Evolutionary conservation across 1,140 invertebrate genomes (phyloP).

Genomic region (Danaus melanippus): DNA sequence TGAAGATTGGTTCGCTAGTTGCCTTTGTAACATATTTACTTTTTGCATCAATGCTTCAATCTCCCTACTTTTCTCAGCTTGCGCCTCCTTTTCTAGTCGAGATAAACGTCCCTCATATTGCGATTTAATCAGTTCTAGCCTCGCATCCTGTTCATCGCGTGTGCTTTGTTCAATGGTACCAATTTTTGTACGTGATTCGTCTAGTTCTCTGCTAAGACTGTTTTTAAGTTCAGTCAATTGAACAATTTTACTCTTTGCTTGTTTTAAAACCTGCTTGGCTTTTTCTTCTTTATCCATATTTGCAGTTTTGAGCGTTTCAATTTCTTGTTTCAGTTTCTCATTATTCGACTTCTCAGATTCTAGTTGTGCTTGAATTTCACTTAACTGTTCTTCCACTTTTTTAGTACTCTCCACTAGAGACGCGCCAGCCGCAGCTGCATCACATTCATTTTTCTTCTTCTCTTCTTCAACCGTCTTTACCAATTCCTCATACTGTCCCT

Average conservation of each 20-base stretch:
- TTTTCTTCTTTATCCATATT: slow-evolving; percentile 81
- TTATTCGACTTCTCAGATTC: slow-evolving; percentile 74
- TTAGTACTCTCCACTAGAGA: slow-evolving; percentile 52
- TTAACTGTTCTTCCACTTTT: slow-evolving; percentile 71
- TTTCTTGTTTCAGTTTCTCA: slow-evolving; percentile 79
- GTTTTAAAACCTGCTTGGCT: slow-evolving; percentile 80
- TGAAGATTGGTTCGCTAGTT: slow-evolving; percentile 79
- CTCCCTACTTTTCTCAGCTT: slow-evolving; percentile 77
- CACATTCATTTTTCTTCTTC: slow-evolving; percentile 71
- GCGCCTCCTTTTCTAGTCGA: slow-evolving; percentile 81
- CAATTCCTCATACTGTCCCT: slow-evolving; percentile 86
- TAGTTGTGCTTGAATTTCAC: slow-evolving; percentile 77
- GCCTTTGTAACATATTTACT: slow-evolving; percentile 83
- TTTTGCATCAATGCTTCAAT: slow-evolving; percentile 83
- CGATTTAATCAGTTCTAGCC: slow-evolving; percentile 76
- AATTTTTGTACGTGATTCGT: slow-evolving; percentile 74
- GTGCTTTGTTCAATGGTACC: slow-evolving; percentile 66
- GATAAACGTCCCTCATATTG: slow-evolving; percentile 82
- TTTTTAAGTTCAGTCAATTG: slow-evolving; percentile 79
- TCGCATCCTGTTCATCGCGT: slow-evolving; percentile 74
- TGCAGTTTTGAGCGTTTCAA: slow-evolving; percentile 77
- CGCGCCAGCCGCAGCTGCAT: slow-evolving; percentile 52
- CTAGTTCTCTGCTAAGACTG: slow-evolving; percentile 73
- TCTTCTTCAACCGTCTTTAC: slow-evolving; percentile 77
- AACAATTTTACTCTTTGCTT: slow-evolving; percentile 80